Percentiles rank a stretch among this genome's conserved stretches.
phyloP scores from a whole-genome alignment of 2,113 vertebrate species.

The Hippoglossus stenolepis region DNA sequence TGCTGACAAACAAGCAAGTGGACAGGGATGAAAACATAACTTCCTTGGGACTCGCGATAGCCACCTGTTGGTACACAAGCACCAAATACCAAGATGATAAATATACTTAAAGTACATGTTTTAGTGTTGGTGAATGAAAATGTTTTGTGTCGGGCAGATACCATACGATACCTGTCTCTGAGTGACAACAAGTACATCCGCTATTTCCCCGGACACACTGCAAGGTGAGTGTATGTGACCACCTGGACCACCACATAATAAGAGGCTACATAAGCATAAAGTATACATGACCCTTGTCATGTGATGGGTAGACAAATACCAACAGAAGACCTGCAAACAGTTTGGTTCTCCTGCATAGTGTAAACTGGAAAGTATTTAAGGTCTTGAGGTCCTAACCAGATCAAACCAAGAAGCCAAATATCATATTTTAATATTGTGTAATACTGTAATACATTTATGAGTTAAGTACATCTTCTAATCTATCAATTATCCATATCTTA shows the following conservation, averaged over 20 bases:
- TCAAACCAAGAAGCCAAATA: background rate
- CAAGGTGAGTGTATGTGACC: slow-evolving; percentile 86
- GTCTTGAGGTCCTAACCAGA: background rate
- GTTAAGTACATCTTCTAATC: background rate
- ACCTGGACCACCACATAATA: background rate
- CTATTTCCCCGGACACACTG: slow-evolving; percentile 96
- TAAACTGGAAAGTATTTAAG: too few species aligned
- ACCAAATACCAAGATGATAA: too few species aligned
- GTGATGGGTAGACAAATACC: too few species aligned
- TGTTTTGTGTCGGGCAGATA: slow-evolving; percentile 85
- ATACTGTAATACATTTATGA: background rate
- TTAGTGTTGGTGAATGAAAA: background rate
- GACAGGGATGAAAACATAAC: too few species aligned
- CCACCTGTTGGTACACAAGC: too few species aligned
- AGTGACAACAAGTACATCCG: slow-evolving; percentile 98
- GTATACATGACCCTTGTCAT: background rate
- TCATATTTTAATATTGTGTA: too few species aligned
- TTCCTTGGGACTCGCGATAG: too few species aligned
- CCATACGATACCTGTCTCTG: slow-evolving; percentile 95
- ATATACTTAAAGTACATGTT: background rate
- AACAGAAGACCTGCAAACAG: background rate
- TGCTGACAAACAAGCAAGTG: too few species aligned
- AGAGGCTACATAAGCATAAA: too few species aligned
- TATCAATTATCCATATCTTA: background rate
- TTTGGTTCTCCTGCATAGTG: too few species aligned